phyloP scores from a whole-genome alignment of 2,797 vertebrate species.

The Syndactyla subalaris region DNA sequence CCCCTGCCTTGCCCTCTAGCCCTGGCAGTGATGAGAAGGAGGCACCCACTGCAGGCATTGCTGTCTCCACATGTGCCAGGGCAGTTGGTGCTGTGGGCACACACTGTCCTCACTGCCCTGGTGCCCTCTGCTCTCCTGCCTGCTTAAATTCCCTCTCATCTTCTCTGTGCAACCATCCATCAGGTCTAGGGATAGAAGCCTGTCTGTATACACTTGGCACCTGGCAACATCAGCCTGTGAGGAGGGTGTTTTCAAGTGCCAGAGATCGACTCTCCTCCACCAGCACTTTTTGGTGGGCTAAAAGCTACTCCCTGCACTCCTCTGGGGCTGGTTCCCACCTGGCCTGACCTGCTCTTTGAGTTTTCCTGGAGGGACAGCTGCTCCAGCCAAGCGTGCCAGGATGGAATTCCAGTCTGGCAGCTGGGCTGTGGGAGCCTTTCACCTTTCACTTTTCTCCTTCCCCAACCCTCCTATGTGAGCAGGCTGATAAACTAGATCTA shows the following conservation, averaged over 20 bases:
- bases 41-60: not conserved
- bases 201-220: not conserved
- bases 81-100: not conserved
- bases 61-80: accelerated
- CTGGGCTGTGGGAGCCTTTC: not conserved
- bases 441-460: not conserved
- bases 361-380: not conserved
- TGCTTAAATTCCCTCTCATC: not conserved
- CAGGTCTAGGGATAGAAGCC: not conserved
- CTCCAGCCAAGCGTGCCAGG: not conserved
- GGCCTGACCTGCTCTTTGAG: not conserved
- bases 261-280: not conserved
- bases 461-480: not conserved
- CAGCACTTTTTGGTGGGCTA: not conserved
- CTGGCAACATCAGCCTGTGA: not conserved
- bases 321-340: not conserved
- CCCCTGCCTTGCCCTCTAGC: not conserved
- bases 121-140: not conserved
- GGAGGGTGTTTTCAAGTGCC: not conserved
- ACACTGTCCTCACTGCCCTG: not conserved
- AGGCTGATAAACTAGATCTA: conserved; percentile 11
- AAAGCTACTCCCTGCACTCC: not conserved
- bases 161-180: not conserved
- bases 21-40: not conserved
- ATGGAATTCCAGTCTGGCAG: not conserved